Conservation (phyloP, 2,113 vertebrate genomes). For the Noctilio leporinus region DNA sequence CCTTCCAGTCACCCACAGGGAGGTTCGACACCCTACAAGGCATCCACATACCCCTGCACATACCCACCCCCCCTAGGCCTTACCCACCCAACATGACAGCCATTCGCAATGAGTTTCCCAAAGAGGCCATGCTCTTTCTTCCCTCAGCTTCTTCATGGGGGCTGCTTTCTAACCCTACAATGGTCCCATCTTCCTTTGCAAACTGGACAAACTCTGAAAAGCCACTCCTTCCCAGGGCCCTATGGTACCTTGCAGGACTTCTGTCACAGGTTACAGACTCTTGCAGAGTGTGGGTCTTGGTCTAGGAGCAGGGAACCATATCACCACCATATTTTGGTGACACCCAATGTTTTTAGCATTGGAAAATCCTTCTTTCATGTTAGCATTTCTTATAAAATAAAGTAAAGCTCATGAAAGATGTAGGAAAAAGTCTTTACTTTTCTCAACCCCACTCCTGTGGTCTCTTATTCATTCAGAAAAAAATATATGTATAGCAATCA, state of each 20-base stretch:
- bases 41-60: no score
- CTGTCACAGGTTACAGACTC: background rate
- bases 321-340: background rate
- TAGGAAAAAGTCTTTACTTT: background rate
- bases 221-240: background rate
- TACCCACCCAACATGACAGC: background rate
- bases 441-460: background rate
- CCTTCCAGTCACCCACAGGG: no score
- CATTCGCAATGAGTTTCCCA: background rate
- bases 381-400: background rate
- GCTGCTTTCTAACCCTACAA: background rate
- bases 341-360: background rate
- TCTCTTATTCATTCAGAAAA: background rate
- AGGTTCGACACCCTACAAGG: no score
- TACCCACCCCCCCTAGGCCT: background rate
- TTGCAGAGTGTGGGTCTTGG: accelerated
- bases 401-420: background rate
- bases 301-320: background rate
- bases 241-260: accelerated
- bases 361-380: background rate
- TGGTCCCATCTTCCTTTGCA: background rate
- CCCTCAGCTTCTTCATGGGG: accelerated
- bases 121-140: background rate
- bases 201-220: background rate
- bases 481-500: background rate